A percentile compares a stretch with the other conserved stretches of the same genome.
Conservation (phyloP, 2,888 invertebrate genomes). For the Asteroscopus sphinx region DNA sequence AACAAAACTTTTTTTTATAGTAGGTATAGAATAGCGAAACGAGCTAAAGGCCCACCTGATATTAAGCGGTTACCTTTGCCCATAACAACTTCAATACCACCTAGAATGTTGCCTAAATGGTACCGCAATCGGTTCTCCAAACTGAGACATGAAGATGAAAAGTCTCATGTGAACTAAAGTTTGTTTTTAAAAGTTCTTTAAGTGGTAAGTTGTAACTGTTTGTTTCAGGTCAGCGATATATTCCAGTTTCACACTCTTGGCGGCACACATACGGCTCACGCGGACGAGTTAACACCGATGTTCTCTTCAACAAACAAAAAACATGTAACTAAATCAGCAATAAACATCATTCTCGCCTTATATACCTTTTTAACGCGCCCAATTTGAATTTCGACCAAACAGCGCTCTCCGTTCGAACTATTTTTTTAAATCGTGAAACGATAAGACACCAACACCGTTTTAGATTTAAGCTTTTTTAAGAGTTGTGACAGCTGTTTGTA, state of each 20-base stretch:
- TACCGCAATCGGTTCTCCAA: too few species aligned
- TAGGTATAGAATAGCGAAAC: too few species aligned
- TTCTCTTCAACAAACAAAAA: slow-evolving; percentile 69
- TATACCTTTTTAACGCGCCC: slow-evolving; percentile 64
- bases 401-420: slow-evolving; percentile 55
- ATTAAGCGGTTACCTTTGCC: too few species aligned
- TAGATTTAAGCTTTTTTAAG: slow-evolving; percentile 67
- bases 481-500: slow-evolving; percentile 66
- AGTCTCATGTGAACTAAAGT: too few species aligned
- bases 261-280: slow-evolving; percentile 86
- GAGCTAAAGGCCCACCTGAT: too few species aligned
- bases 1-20: too few species aligned
- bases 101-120: too few species aligned
- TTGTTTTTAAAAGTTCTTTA: too few species aligned
- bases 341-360: slow-evolving; percentile 62
- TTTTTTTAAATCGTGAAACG: slow-evolving; percentile 69
- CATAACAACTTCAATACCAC: too few species aligned
- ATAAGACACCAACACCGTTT: slow-evolving; percentile 70
- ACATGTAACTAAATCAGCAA: slow-evolving; percentile 54
- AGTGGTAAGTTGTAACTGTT: background rate
- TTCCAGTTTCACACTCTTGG: slow-evolving; percentile 93
- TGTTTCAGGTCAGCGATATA: slow-evolving; percentile 91
- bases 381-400: slow-evolving; percentile 61
- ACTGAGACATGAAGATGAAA: too few species aligned
- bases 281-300: slow-evolving; percentile 82